A percentile compares a stretch with the other conserved stretches of the same genome.
phyloP scores from a whole-genome alignment of 2,888 invertebrate genomes.

The Dasysyrphus tricinctus region DNA sequence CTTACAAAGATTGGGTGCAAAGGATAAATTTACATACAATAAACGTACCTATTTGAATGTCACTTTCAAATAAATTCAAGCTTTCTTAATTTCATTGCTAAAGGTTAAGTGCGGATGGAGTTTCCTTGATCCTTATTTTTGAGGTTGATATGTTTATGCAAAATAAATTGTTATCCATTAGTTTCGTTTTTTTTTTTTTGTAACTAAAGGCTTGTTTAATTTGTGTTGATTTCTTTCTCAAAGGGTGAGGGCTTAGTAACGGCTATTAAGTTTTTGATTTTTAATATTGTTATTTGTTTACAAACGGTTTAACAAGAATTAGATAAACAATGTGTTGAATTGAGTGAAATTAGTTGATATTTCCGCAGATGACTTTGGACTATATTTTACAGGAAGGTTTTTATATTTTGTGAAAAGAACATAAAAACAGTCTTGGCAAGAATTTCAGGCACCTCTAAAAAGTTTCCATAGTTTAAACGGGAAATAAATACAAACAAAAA shows the following conservation, averaged over 20 bases:
- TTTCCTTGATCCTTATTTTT: constrained; percentile 4
- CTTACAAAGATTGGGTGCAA: not conserved
- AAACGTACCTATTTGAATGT: constrained; percentile 17
- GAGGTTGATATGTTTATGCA: constrained; percentile 2
- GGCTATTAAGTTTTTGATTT: not conserved
- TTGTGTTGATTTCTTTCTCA: not conserved
- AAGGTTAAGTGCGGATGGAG: constrained; percentile 10
- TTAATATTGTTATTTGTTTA: too few relatives aligned
- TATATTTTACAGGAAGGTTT: too few relatives aligned
- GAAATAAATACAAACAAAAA: too few relatives aligned
- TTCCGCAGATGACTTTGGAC: too few relatives aligned
- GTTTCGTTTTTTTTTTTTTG: not conserved
- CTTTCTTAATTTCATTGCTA: not conserved
- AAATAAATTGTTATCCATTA: constrained; percentile 5
- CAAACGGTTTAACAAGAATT: too few relatives aligned
- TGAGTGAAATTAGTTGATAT: too few relatives aligned
- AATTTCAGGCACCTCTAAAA: too few relatives aligned
- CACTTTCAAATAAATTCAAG: constrained; percentile 23
- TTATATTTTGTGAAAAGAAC: too few relatives aligned
- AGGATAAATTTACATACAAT: constrained; percentile 21
- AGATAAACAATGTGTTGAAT: too few relatives aligned
- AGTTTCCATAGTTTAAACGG: too few relatives aligned
- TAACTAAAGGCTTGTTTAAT: not conserved
- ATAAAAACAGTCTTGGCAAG: too few relatives aligned
- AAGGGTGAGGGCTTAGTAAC: not conserved